phyloP scores from a whole-genome alignment of 2,888 invertebrate species.

The Mythimna impura region DNA sequence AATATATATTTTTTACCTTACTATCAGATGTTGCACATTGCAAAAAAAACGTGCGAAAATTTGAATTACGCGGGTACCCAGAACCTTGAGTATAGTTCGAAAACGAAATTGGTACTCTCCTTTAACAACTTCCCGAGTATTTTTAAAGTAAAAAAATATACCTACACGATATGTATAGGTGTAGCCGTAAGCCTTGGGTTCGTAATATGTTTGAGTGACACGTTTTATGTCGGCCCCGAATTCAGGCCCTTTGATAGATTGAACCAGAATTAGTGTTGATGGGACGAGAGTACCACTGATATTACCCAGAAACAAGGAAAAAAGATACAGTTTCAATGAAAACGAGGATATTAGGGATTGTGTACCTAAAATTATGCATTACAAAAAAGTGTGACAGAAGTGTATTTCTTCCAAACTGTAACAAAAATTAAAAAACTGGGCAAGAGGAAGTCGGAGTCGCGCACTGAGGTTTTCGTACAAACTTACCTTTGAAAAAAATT shows the following conservation, averaged over 20 bases:
- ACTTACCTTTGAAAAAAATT: too few relatives aligned
- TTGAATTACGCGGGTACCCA: too few relatives aligned
- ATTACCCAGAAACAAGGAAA: conserved; percentile 24
- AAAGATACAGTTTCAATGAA: conserved; percentile 31
- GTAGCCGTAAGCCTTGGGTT: conserved; percentile 25
- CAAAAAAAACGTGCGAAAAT: too few relatives aligned
- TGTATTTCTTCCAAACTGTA: too few relatives aligned
- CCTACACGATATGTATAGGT: background rate
- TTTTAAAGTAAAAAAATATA: conserved; percentile 39
- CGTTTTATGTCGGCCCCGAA: conserved; percentile 52
- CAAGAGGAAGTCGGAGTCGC: too few relatives aligned
- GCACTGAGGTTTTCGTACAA: too few relatives aligned
- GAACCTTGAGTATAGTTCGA: too few relatives aligned
- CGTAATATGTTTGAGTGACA: conserved; percentile 58
- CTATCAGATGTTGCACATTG: too few relatives aligned
- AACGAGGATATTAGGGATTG: conserved; percentile 20
- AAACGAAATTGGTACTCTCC: background rate
- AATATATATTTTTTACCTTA: too few relatives aligned
- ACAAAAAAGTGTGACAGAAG: too few relatives aligned
- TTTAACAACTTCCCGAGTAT: conserved; percentile 25
- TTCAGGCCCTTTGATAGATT: conserved; percentile 49
- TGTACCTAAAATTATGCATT: too few relatives aligned
- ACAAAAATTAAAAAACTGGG: too few relatives aligned
- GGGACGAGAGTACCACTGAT: conserved; percentile 4
- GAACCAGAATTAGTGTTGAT: conserved; percentile 53